Conservation (phyloP, 2,888 invertebrate genomes). For the Saturnia japonica region DNA sequence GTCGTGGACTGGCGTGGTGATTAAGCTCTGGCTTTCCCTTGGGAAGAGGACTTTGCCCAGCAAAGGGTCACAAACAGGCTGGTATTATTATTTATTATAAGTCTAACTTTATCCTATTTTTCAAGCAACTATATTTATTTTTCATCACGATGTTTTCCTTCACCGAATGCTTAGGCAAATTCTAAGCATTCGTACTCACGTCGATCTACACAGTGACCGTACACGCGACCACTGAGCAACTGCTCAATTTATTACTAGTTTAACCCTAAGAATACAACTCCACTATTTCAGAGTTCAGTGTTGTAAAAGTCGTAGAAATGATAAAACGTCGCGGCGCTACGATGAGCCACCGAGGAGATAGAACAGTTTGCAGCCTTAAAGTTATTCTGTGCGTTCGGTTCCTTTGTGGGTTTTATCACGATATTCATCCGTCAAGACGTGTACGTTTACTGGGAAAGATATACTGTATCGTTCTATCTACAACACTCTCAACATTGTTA, state of each 20-base stretch:
- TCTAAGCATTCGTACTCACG: too few relatives aligned
- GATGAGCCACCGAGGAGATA: slow-evolving; percentile 3
- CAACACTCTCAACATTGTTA: not conserved
- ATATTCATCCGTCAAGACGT: not conserved
- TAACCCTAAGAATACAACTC: slow-evolving; percentile 7
- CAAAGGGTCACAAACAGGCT: too few relatives aligned
- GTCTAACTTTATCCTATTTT: too few relatives aligned
- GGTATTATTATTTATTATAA: too few relatives aligned
- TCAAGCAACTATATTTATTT: too few relatives aligned
- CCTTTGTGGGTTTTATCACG: not conserved
- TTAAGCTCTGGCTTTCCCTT: too few relatives aligned
- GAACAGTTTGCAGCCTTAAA: slow-evolving; percentile 2
- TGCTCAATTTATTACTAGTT: not conserved
- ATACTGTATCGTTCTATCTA: not conserved
- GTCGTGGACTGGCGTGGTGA: too few relatives aligned
- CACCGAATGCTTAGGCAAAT: too few relatives aligned
- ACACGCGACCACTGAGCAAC: too few relatives aligned
- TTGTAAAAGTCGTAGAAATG: not conserved
- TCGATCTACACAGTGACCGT: too few relatives aligned
- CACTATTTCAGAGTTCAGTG: too few relatives aligned
- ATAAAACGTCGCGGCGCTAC: not conserved
- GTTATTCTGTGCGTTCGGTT: not conserved
- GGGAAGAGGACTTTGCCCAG: too few relatives aligned
- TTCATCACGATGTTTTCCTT: not conserved
- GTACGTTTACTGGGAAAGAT: not conserved